These are phyloP conservation scores for Artemia sp. DNA, from an alignment of 2,888 invertebrate genomes.

Conservation along the genomic window DNA sequence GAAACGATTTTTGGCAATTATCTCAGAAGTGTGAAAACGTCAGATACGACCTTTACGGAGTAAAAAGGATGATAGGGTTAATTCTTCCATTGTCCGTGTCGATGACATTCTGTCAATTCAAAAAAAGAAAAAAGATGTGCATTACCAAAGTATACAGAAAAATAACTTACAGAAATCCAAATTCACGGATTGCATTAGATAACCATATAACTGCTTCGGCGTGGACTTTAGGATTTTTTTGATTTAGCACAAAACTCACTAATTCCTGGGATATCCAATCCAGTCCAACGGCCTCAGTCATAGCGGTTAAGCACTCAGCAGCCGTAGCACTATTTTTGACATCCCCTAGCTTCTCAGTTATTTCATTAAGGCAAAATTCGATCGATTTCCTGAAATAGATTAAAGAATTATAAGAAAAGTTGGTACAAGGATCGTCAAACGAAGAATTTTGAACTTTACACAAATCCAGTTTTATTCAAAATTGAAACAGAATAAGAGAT, in stretches of 20 bases:
- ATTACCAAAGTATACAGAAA: constrained; percentile 18
- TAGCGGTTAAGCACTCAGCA: constrained; percentile 49
- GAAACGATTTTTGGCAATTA: too few relatives aligned
- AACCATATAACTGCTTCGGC: constrained; percentile 69
- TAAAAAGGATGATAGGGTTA: too few relatives aligned
- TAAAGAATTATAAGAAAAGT: neutral
- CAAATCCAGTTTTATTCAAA: too few relatives aligned
- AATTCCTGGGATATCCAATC: constrained; percentile 55
- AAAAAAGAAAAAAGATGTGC: constrained; percentile 23
- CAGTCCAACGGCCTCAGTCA: constrained; percentile 59
- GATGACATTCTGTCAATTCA: constrained; percentile 26
- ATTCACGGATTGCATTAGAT: constrained; percentile 56
- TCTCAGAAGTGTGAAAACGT: too few relatives aligned
- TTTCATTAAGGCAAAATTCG: constrained; percentile 55
- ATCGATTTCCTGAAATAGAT: constrained; percentile 43
- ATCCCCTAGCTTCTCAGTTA: constrained; percentile 70
- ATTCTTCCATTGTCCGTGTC: too few relatives aligned
- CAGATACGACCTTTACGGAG: too few relatives aligned
- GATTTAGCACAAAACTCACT: constrained; percentile 47
- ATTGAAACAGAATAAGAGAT: too few relatives aligned
- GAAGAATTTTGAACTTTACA: too few relatives aligned
- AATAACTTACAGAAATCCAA: constrained; percentile 56
- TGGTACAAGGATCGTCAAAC: too few relatives aligned
- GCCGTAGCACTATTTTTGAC: constrained; percentile 53
- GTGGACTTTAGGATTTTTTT: constrained; percentile 81